Conservation (phyloP, 2,113 vertebrate species). For the Cavia porcellus region DNA sequence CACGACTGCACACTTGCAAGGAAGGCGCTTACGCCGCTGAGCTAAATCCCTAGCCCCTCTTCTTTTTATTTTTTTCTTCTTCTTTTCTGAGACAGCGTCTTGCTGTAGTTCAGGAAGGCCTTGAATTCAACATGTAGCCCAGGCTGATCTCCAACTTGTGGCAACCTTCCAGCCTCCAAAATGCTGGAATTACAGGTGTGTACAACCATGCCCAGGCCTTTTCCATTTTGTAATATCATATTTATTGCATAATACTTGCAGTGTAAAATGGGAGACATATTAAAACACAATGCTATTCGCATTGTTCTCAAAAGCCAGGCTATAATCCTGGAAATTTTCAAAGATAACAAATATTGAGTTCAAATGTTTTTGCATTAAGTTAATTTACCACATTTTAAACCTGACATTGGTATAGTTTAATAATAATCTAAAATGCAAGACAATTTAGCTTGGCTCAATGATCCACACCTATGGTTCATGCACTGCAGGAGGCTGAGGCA, state of each 20-base stretch:
- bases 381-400: background rate
- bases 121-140: too few species aligned
- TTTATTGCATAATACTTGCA: background rate
- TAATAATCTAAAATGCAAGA: background rate
- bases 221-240: background rate
- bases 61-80: too few species aligned
- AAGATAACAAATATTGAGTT: background rate
- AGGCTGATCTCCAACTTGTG: background rate
- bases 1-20: too few species aligned
- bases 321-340: slow-evolving; percentile 1
- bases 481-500: background rate
- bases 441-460: background rate
- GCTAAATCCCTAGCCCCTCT: too few species aligned
- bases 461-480: background rate
- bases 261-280: background rate
- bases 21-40: too few species aligned
- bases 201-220: background rate
- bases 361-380: background rate
- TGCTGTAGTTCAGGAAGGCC: too few species aligned
- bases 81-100: too few species aligned
- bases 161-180: background rate
- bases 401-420: background rate
- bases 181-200: background rate
- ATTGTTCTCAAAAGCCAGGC: background rate
- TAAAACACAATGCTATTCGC: background rate